Base-by-base conservation (phyloP, 1,140 invertebrate genomes). In the Drosophila oshimai region DNA sequence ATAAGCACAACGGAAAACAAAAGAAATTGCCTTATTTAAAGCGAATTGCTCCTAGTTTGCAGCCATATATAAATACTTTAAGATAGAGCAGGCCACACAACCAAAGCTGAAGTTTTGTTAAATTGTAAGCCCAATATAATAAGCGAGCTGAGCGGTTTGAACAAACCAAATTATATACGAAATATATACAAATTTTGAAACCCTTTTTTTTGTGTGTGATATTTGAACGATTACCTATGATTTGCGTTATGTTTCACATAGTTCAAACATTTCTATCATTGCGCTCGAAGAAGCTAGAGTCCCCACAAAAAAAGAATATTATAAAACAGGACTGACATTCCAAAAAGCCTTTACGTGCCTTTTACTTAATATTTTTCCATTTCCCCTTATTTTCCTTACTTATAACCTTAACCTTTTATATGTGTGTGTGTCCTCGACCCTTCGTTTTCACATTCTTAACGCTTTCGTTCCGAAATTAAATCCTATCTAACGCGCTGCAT, bases 221-320 rank as follows among this genome's bases (percentile, higher is more conserved):
- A 44, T 60, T 47, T 24, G 17, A 61, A 58, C 50, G 49, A 47
- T 51, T 84, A 39, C 9, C 41, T 57, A 62, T 86, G 31, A 84
- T 81, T 84, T 87, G 57, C 73, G 65, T 61, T 72, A 10, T 31
- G 51, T 74, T 79, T 24, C 12, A 18, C 55, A 71, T 65, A 81
- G 80, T 86, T 86, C 81, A 73, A 87, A 86, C 69, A 87, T 87
- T 87, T 87, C 81, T 87, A 87, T 87, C 81, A 88, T 80, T 86
- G 61, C 60, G 80, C 80, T 83, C 55, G 6, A 41, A 39, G n/a
- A 20, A 55, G 33, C 12, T 20, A 31, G 22, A 44, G 41, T 44
- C 41, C 20, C 28, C 22, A 33, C 33, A 68, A 17, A 13, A 36
- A 29, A n/a, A 36, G 10, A 26, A 10, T 22, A 15, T n/a, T n/a